These are phyloP conservation scores for Mesocricetus auratus DNA, from an alignment of 2,113 vertebrate species.

Conservation along the genomic window DNA sequence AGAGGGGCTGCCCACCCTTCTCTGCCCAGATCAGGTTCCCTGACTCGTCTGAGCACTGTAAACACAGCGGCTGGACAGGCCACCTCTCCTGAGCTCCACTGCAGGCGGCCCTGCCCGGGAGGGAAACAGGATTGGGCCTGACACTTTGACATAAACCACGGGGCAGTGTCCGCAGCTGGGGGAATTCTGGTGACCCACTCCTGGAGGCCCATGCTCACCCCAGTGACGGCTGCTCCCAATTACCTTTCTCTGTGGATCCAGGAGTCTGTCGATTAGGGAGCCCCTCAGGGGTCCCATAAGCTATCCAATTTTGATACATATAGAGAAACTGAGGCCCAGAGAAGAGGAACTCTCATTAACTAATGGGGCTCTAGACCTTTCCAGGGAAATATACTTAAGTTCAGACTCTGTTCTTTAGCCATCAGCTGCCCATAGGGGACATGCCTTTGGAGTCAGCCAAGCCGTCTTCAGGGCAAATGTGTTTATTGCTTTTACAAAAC, in stretches of 20 bases:
- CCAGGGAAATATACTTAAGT: neutral
- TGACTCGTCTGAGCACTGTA: constrained; percentile 87
- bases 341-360: neutral
- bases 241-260: constrained; percentile 68
- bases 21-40: constrained; percentile 84
- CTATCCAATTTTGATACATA: neutral
- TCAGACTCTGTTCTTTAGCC: neutral
- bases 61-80: constrained; percentile 88
- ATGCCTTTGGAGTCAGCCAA: neutral
- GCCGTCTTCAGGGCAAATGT: fast-evolving
- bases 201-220: neutral
- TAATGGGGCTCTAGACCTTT: neutral
- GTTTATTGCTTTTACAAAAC: neutral
- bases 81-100: constrained; percentile 84
- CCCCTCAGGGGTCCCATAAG: neutral
- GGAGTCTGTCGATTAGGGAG: neutral
- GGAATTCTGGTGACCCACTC: constrained; percentile 76
- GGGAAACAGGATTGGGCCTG: constrained; percentile 86
- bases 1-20: constrained; percentile 80
- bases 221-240: constrained; percentile 87
- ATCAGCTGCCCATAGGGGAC: neutral
- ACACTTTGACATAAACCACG: constrained; percentile 91
- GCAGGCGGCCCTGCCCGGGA: constrained; percentile 68
- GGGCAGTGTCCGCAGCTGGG: constrained; percentile 82
- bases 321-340: constrained; percentile 56